Percentiles rank a stretch among this genome's conserved stretches.
Evolutionary conservation across 2,888 invertebrate species (phyloP).

Genomic region (Leptopilina drosophilae): DNA sequence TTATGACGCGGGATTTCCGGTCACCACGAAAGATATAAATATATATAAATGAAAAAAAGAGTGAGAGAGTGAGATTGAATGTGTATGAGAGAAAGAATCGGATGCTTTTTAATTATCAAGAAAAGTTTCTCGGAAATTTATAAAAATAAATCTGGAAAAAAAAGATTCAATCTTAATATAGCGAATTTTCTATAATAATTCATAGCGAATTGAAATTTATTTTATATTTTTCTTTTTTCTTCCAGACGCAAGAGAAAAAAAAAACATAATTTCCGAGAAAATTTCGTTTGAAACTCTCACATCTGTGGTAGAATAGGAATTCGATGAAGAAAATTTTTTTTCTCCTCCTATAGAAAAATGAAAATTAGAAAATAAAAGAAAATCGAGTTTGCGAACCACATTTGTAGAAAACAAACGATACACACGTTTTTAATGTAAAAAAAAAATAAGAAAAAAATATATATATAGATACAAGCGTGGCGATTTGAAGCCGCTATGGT

Average conservation of each 20-base stretch:
- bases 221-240: not conserved
- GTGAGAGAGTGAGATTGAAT: not conserved
- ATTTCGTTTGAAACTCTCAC: conserved; percentile 20
- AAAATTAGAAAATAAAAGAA: conserved; percentile 15
- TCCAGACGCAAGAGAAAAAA: not conserved
- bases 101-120: conserved; percentile 13
- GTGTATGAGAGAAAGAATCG: conserved; percentile 2
- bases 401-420: conserved; percentile 26
- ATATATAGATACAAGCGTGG: not conserved
- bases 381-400: conserved; percentile 35
- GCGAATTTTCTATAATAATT: not conserved
- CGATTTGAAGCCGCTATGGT: conserved; percentile 9
- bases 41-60: no score
- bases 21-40: conserved; percentile 13
- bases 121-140: conserved; percentile 22
- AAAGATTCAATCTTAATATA: no score
- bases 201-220: no score
- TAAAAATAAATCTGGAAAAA: conserved; percentile 21
- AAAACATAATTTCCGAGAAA: conserved; percentile 7
- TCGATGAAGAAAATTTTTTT: not conserved
- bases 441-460: not conserved
- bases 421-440: conserved; percentile 25
- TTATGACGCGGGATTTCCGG: conserved; percentile 30
- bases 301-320: conserved; percentile 13
- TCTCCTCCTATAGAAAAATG: not conserved